phyloP scores from a whole-genome alignment of 2,797 vertebrate species.

The Poeciliopsis infans region DNA sequence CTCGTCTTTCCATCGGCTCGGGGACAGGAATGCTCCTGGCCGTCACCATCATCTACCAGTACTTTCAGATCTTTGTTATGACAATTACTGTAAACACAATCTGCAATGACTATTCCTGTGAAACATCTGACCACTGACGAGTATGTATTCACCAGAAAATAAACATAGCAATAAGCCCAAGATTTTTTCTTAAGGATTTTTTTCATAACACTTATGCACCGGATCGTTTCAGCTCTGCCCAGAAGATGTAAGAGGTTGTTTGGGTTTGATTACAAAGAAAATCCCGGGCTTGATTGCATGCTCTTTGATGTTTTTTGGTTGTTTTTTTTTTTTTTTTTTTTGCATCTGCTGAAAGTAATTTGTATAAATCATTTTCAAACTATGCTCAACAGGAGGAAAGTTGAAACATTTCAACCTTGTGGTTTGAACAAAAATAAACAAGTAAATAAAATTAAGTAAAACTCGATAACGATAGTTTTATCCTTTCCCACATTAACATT shows the following conservation, averaged over 20 bases:
- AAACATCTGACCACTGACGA: neutral
- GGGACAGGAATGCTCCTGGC: no score
- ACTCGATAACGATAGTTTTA: slow-evolving; percentile 7
- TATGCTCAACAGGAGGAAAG: neutral
- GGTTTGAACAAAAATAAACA: neutral
- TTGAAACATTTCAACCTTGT: slow-evolving; percentile 5
- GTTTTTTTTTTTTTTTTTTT: neutral
- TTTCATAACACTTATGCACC: neutral
- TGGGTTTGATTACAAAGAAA: neutral
- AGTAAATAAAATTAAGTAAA: neutral
- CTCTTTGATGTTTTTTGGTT: neutral
- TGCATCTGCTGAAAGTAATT: neutral
- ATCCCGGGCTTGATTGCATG: neutral
- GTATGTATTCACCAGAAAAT: neutral
- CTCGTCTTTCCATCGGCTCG: no score
- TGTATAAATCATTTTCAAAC: neutral
- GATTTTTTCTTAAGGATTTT: neutral
- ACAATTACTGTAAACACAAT: neutral
- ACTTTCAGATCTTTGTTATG: no score
- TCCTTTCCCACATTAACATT: slow-evolving; percentile 27
- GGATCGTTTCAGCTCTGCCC: neutral
- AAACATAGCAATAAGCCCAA: neutral
- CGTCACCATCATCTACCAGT: no score
- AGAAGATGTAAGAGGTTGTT: neutral
- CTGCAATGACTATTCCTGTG: neutral